Base-by-base conservation (phyloP, 2,797 vertebrate genomes). In the Chiloscyllium punctatum region DNA sequence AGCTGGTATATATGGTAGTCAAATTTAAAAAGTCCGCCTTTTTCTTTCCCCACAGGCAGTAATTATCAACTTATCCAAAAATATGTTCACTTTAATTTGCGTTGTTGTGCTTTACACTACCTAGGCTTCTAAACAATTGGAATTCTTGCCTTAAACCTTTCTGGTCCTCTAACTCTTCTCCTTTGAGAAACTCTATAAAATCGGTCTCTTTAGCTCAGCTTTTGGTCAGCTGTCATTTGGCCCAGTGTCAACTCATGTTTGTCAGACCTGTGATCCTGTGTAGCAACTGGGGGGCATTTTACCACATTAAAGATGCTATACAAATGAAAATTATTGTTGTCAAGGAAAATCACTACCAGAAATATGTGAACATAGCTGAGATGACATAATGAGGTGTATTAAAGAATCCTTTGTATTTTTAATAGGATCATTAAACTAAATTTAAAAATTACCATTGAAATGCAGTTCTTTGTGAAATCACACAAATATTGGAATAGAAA, bases 371-470 rank as follows among this genome's bases (percentile, higher is more conserved):
- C n/a, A 11, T 13, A 25, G 66, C n/a, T 21, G 48, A 23, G 21
- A 37, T 84, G 82, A 48, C 82, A 84, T 84, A 48, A 42, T 48
- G 82, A 42, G n/a, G 16, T 23, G 66, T 4, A 92, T 69, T 69
- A 92, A 69, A 92, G 90, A 92, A 9, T 2, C n/a, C n/a, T 69
- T 69, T 69, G 66, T 62, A 92, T 92, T 92, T 69, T 92, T 92
- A 69, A 92, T 27, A 92, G 69, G 37, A 68, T 68, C n/a, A 92
- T 69, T 69, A 92, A 92, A 42, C 66, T 11, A 92, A 69, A 92
- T 69, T 21, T 11, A 69, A 92, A 69, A 42, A 92, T 66, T 42
- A 69, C 33, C 33, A 27, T 69, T 92, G 90, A 92, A 92, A 92
- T 92, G 11, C 42, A 68, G 18, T 68, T 92, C 88, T 92, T 92